These are phyloP conservation scores for Cynoglossus semilaevis DNA, from an alignment of 2,113 vertebrate species.

Conservation along the genomic window DNA sequence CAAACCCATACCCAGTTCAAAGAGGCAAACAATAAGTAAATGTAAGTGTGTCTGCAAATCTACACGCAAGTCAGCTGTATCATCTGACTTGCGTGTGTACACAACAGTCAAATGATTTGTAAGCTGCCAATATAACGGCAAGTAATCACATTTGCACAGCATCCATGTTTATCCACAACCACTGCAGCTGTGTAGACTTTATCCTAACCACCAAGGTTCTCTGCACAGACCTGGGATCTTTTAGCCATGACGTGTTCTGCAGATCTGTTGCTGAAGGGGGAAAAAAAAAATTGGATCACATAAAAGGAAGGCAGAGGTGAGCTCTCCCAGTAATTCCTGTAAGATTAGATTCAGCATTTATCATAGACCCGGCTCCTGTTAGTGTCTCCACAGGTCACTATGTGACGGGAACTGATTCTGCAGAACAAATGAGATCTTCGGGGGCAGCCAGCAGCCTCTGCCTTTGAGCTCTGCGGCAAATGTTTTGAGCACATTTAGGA, in stretches of 20 bases:
- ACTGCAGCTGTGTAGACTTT: constrained; percentile 41
- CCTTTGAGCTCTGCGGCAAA: background rate
- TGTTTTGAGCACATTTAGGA: constrained; percentile 7
- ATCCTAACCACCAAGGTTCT: background rate
- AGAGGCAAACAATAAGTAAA: too few relatives aligned
- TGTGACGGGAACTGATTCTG: constrained; percentile 33
- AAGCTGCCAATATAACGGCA: constrained; percentile 24
- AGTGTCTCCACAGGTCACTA: constrained; percentile 29
- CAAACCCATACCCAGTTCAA: too few relatives aligned
- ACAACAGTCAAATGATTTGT: constrained; percentile 16
- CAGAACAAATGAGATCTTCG: constrained; percentile 32
- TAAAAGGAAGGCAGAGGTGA: constrained; percentile 8
- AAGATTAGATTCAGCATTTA: constrained; percentile 31
- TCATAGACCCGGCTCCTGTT: constrained; percentile 19
- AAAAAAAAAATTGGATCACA: background rate
- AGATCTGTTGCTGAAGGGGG: background rate
- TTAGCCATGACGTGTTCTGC: constrained; percentile 6
- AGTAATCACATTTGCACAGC: constrained; percentile 21
- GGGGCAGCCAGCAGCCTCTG: background rate
- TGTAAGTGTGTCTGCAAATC: too few relatives aligned
- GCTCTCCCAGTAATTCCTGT: constrained; percentile 7
- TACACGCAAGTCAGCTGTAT: background rate
- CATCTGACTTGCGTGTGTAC: constrained; percentile 13
- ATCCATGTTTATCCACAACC: constrained; percentile 11
- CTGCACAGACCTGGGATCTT: background rate